Base-by-base conservation (phyloP, 2,888 invertebrate genomes). In the Stenotaenia linearis region DNA sequence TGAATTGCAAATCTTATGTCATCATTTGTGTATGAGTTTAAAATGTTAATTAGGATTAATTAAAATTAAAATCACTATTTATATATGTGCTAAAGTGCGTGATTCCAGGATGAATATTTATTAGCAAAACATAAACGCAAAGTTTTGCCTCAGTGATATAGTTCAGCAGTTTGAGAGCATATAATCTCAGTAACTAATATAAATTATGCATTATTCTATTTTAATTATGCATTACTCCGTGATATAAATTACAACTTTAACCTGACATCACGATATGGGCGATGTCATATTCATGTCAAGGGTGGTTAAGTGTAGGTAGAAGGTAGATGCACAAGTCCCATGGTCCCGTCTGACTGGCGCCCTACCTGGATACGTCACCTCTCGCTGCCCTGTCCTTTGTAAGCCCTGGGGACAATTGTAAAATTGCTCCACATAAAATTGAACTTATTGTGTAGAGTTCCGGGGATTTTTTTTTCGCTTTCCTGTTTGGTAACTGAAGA, bases 381-480 rank as follows among this genome's bases (percentile, higher is more conserved):
- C n/a, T 21, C 56, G 56, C 56, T 56, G 56, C 56, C 56, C 56
- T 56, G 56, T 56, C 21, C 37, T 37, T 37, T 37, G 37, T 37
- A n/a, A 56, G 56, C 56, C 56, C 56, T 9, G 21, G 56, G 21
- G 56, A 56, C 56, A 56, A 56, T 56, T 56, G 56, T 56, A 56
- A 56, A 56, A 56, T 56, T 56, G 56, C 56, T 56, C 56, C 56
- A 56, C 23, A 56, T 56, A 56, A 56, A 56, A 56, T 56, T 56
- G 56, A 56, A 56, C 56, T 56, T 18, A 56, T 56, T 56, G 56
- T 56, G 56, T 56, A 23, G 21, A 56, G 56, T 56, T 56, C 56
- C 56, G 56, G 56, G 56, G 56, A 18, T n/a, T 18, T 21, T 56
- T 23, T 56, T 56, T 21, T 37, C 37, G 37, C 37, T 37, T 37